These are phyloP conservation scores for Strongylocentrotus purpuratus DNA, from an alignment of 35 echinoderm and acorn worm genomes.

Conservation along the genomic window DNA sequence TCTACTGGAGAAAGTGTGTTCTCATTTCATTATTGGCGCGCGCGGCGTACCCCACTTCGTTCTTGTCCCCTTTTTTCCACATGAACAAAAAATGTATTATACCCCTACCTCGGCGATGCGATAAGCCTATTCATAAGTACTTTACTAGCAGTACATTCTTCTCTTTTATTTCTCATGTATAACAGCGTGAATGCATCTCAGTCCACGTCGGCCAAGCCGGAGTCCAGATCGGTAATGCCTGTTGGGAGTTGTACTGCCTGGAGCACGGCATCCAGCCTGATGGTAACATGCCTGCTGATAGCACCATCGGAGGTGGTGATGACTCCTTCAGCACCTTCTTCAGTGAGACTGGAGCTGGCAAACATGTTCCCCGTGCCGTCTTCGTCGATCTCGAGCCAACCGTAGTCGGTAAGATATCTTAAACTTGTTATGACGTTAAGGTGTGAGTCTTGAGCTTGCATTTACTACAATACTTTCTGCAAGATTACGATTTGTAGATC, in stretches of 20 bases:
- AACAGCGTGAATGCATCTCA: conserved; percentile 77
- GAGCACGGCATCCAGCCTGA: conserved; percentile 86
- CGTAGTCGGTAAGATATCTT: conserved; percentile 70
- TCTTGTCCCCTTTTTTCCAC: no score
- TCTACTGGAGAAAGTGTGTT: no score
- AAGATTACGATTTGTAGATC: no score
- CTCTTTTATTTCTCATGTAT: background rate
- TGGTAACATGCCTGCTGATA: conserved; percentile 61
- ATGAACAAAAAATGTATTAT: no score
- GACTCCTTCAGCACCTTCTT: conserved; percentile 83
- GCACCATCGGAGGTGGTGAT: background rate
- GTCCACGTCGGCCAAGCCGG: conserved; percentile 75
- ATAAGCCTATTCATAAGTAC: no score
- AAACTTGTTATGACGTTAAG: no score
- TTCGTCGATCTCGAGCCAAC: conserved; percentile 85
- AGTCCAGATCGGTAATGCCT: conserved; percentile 81
- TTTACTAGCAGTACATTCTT: background rate
- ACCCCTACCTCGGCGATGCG: no score
- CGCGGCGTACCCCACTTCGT: no score
- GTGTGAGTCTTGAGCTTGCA: no score
- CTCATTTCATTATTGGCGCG: no score
- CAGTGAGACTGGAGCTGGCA: conserved; percentile 72
- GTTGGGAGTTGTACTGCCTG: conserved; percentile 88
- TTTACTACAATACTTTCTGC: no score
- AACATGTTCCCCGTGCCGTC: conserved; percentile 66